A percentile compares a stretch with the other conserved stretches of the same genome.
Conservation (phyloP, 2,888 invertebrate species). For the Peribatodes rhomboidaria region DNA sequence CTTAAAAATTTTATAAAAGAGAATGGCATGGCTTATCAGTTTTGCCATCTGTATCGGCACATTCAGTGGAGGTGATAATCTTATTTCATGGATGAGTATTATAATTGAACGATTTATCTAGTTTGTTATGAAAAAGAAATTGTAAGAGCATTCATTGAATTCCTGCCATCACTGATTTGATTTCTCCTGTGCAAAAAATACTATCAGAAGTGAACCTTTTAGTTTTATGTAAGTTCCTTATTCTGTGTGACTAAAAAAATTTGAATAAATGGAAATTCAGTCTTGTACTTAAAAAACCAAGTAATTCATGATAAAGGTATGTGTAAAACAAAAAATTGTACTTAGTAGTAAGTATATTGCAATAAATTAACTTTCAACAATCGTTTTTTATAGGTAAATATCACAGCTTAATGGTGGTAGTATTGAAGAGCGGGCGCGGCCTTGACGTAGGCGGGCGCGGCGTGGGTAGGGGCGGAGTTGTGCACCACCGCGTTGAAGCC, state of each 20-base stretch:
- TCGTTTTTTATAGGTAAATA: conserved; percentile 40
- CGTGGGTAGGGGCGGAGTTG: conserved; percentile 68
- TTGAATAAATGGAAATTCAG: too few species aligned
- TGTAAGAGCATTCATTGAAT: not conserved
- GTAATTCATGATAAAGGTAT: too few species aligned
- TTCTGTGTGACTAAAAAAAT: too few species aligned
- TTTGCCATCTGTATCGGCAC: conserved; percentile 55
- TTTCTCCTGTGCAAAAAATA: too few species aligned
- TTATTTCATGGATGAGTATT: conserved; percentile 48
- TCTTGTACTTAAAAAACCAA: too few species aligned
- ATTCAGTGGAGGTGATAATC: conserved; percentile 66
- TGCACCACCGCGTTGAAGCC: conserved; percentile 79
- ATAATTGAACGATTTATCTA: conserved; percentile 32
- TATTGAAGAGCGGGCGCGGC: conserved; percentile 67
- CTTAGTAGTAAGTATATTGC: conserved; percentile 56
- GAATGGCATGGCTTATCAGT: conserved; percentile 72
- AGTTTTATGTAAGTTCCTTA: too few species aligned
- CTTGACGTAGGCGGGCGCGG: conserved; percentile 66
- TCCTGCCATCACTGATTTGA: too few species aligned
- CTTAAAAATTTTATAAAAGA: conserved; percentile 68
- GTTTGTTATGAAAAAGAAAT: not conserved
- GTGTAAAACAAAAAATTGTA: conserved; percentile 12
- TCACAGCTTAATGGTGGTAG: conserved; percentile 64
- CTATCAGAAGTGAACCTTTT: too few species aligned
- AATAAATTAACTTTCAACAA: conserved; percentile 62